These are phyloP conservation scores for Polydrusus tereticollis DNA, from an alignment of 2,888 invertebrate species.

Conservation along the genomic window DNA sequence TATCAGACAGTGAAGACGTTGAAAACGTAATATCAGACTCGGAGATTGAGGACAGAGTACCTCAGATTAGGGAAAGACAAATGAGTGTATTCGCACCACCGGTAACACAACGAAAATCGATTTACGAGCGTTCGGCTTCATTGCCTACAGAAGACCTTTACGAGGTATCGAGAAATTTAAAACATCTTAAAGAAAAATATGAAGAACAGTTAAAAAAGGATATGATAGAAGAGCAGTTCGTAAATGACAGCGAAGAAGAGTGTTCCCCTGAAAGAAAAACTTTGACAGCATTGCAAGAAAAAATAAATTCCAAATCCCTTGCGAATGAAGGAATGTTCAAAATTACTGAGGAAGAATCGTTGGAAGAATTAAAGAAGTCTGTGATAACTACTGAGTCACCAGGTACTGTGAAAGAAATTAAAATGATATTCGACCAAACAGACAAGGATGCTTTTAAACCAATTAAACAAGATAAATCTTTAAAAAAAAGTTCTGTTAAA, in stretches of 20 bases:
- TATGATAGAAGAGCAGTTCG: slow-evolving; percentile 69
- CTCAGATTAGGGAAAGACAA: slow-evolving; percentile 65
- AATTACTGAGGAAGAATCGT: slow-evolving; percentile 44
- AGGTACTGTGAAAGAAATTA: slow-evolving; percentile 51
- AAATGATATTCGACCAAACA: slow-evolving; percentile 51
- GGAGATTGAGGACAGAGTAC: slow-evolving; percentile 66
- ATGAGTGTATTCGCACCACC: slow-evolving; percentile 66
- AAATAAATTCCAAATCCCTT: slow-evolving; percentile 51
- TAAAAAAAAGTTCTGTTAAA: slow-evolving; percentile 52
- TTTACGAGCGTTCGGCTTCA: slow-evolving; percentile 69
- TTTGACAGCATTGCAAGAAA: slow-evolving; percentile 53
- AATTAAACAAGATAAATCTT: neutral
- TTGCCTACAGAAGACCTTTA: slow-evolving; percentile 68
- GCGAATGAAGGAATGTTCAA: slow-evolving; percentile 51
- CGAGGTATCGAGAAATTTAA: slow-evolving; percentile 70
- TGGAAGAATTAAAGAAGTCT: neutral
- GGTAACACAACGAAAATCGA: slow-evolving; percentile 61
- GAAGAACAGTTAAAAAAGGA: slow-evolving; percentile 74
- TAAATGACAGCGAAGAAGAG: slow-evolving; percentile 68
- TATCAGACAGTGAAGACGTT: slow-evolving; percentile 66
- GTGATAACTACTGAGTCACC: slow-evolving; percentile 19
- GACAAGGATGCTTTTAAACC: slow-evolving; percentile 6
- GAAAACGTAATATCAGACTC: slow-evolving; percentile 66
- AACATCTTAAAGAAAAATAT: slow-evolving; percentile 71
- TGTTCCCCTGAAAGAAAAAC: slow-evolving; percentile 68